Conservation (phyloP, 2,797 vertebrate species). For the Echiichthys vipera region DNA sequence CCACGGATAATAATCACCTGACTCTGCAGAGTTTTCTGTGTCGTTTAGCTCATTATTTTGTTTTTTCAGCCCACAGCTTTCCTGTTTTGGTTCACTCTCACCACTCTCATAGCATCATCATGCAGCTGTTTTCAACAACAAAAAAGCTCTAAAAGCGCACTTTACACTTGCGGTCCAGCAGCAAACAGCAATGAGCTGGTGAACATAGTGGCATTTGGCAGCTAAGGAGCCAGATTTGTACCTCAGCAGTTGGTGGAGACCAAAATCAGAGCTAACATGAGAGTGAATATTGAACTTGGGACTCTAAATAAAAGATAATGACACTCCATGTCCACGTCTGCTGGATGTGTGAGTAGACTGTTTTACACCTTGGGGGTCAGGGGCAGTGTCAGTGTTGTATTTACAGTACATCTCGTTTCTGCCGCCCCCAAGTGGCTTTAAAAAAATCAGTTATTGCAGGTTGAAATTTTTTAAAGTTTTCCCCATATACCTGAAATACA, state of each 20-base stretch:
- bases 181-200: not conserved
- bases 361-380: no score
- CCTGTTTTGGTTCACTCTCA: not conserved
- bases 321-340: no score
- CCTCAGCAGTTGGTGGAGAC: not conserved
- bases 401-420: not conserved
- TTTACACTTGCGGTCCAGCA: not conserved
- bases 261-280: not conserved
- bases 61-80: no score
- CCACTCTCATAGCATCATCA: not conserved
- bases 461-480: not conserved
- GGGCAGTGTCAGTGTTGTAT: not conserved
- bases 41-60: no score
- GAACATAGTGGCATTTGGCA: not conserved
- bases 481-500: not conserved
- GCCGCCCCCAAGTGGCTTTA: not conserved
- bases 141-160: not conserved
- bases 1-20: no score
- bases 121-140: not conserved
- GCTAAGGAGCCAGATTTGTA: not conserved
- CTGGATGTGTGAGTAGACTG: not conserved
- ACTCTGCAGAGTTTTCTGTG: no score
- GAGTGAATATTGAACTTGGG: not conserved
- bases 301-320: not conserved
- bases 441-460: no score